Percentiles rank a stretch among this genome's conserved stretches.
Conservation (phyloP, 2,888 invertebrate species). For the Ectemnius lituratus region DNA sequence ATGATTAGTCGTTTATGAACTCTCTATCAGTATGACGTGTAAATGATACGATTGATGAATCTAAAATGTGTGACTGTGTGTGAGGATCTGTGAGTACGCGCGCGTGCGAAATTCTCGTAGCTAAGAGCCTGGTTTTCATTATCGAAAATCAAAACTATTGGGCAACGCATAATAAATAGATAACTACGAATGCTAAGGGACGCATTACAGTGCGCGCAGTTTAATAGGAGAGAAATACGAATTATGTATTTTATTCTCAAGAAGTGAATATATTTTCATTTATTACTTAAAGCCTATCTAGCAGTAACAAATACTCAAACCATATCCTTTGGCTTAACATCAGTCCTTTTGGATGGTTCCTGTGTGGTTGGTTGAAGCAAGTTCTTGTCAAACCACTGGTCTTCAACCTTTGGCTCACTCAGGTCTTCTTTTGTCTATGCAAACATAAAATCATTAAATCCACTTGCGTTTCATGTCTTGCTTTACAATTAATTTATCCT, state of each 20-base stretch:
- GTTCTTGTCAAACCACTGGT: slow-evolving; percentile 93
- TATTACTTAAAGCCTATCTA: slow-evolving; percentile 8
- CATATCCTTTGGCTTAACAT: slow-evolving; percentile 86
- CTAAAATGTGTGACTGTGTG: neutral
- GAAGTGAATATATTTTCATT: slow-evolving; percentile 8
- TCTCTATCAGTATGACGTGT: too few relatives aligned
- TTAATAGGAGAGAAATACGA: too few relatives aligned
- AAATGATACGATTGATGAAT: slow-evolving; percentile 1
- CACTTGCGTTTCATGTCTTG: slow-evolving; percentile 3
- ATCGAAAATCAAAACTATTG: slow-evolving; percentile 35
- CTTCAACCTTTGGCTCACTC: slow-evolving; percentile 81
- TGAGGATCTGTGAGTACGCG: too few relatives aligned
- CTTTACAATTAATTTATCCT: slow-evolving; percentile 4
- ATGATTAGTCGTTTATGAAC: too few relatives aligned
- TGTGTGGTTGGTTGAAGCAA: slow-evolving; percentile 89
- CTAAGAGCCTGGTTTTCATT: slow-evolving; percentile 26
- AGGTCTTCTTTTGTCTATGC: slow-evolving; percentile 88
- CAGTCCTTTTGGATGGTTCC: slow-evolving; percentile 84
- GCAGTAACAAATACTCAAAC: slow-evolving; percentile 2
- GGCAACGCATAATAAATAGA: slow-evolving; percentile 20
- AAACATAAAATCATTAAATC: slow-evolving; percentile 43
- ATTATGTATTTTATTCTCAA: slow-evolving; percentile 10
- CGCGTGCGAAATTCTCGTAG: neutral
- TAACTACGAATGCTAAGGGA: too few relatives aligned
- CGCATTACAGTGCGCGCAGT: too few relatives aligned